Percentiles rank a stretch among this genome's conserved stretches.
Evolutionary conservation across 2,888 invertebrate species (phyloP).

Genomic region (Caenorhabditis sp.): DNA sequence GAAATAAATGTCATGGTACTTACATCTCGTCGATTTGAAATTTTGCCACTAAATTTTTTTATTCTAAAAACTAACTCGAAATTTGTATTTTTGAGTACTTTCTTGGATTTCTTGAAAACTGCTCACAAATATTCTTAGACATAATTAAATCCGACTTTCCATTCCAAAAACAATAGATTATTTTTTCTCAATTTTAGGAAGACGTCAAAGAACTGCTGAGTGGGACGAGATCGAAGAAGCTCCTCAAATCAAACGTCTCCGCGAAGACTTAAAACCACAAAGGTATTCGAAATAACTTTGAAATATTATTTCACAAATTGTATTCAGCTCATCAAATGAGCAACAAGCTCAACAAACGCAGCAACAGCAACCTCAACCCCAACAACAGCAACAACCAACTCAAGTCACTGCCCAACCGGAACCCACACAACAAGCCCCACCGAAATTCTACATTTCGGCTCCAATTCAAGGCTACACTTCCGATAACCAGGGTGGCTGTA

Average conservation of each 20-base stretch:
- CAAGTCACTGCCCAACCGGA: neutral
- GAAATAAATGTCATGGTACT: no score
- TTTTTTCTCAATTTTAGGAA: neutral
- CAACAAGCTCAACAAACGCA: neutral
- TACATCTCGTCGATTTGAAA: no score
- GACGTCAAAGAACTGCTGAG: constrained; percentile 22
- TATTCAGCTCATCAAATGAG: neutral
- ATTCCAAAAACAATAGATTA: no score
- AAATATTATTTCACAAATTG: neutral
- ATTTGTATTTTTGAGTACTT: no score
- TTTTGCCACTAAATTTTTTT: no score
- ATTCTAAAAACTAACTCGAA: no score
- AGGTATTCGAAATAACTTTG: constrained; percentile 8
- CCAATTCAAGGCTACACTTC: constrained; percentile 32
- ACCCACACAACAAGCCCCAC: constrained; percentile 2
- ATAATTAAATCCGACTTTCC: neutral
- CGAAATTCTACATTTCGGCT: constrained; percentile 40
- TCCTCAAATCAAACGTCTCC: constrained; percentile 28
- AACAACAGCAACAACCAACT: neutral
- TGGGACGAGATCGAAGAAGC: constrained; percentile 38
- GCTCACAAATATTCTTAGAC: no score
- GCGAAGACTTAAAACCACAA: constrained; percentile 13
- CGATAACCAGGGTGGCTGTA: constrained; percentile 21
- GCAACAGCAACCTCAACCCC: constrained; percentile 8
- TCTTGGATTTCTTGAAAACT: no score